Evolutionary conservation across 2,797 vertebrate species (phyloP), one percentile per base, ranked within the genome.

Genomic region (Ibycter americanus): DNA sequence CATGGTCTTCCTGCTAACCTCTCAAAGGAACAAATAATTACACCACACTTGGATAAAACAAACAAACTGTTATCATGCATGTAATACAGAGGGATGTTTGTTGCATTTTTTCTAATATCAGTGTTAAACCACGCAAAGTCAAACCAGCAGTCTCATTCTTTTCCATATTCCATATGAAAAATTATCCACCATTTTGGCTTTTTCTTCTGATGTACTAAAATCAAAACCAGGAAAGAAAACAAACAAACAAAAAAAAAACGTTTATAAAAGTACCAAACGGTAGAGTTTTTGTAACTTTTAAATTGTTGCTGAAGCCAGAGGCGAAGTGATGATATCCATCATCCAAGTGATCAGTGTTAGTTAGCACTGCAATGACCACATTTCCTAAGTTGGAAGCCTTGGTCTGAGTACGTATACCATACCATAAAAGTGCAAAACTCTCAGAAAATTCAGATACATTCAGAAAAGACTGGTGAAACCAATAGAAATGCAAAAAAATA

Each of bases 401-500:
- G 22, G 20, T 78, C 16, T 25, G 20, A 96, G 4, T 26, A 72
- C 3, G 16, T 20, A 21, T 49, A 67, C 20, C 27, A 34, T 21
- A 16, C 9, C 25, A 3, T 11, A 31, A 46, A 29, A 87, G 11
- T 29, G 32, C 8, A 68, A 82, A 72, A 71, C 70, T 46, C 38
- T 63, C 72, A 76, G 70, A 32, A 87, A 90, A 95, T 36, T 74
- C 56, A 87, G 44, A 73, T 8, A 63, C 32, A 49, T 59, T 47
- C 34, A 58, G n/a, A 73, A 88, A 91, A 72, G 25, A 56, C 6
- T 66, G 29, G 27, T 49, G 46, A 89, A 87, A 83, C 14, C 11
- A 76, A 84, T 34, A 98, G 71, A 92, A 83, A 61, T 15, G 9
- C 32, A 73, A 93, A 96, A 96, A 96, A 83, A 93, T 62, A 97